A percentile compares a stretch with the other conserved stretches of the same genome.
Conservation (phyloP, 1,140 invertebrate genomes). For the Antheraea mylitta region DNA sequence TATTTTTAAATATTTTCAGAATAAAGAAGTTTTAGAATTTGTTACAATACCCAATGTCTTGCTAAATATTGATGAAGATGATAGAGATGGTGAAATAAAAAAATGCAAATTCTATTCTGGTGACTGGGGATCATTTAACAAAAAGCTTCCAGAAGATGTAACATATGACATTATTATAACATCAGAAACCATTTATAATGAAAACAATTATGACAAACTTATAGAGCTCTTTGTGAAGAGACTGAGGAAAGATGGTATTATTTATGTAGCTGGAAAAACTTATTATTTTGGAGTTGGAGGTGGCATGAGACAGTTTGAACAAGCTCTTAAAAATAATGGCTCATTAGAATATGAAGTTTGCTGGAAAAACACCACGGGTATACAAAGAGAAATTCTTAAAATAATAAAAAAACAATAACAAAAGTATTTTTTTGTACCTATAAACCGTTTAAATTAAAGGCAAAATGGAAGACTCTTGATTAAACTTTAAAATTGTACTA, state of each 20-base stretch:
- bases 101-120: constrained; percentile 87
- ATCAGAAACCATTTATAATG: constrained; percentile 95
- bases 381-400: constrained; percentile 80
- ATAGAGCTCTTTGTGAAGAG: constrained; percentile 83
- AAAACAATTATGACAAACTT: constrained; percentile 88
- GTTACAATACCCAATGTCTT: constrained; percentile 89
- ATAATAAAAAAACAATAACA: constrained; percentile 47
- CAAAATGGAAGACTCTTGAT: constrained; percentile 32
- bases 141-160: constrained; percentile 66
- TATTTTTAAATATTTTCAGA: constrained; percentile 83
- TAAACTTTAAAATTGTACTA: background rate
- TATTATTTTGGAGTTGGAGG: constrained; percentile 96
- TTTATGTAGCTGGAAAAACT: constrained; percentile 89
- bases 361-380: constrained; percentile 81
- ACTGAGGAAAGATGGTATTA: constrained; percentile 83
- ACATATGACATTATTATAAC: constrained; percentile 92
- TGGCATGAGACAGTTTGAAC: constrained; percentile 85
- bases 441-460: constrained; percentile 10
- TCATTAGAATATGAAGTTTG: constrained; percentile 78
- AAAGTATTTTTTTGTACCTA: too few species aligned
- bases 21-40: constrained; percentile 85
- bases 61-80: constrained; percentile 81
- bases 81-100: constrained; percentile 69
- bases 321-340: constrained; percentile 78
- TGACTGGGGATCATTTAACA: constrained; percentile 87